Evolutionary conservation across 2,113 vertebrate genomes (phyloP).

Genomic region (Gallinago paraguaiae): DNA sequence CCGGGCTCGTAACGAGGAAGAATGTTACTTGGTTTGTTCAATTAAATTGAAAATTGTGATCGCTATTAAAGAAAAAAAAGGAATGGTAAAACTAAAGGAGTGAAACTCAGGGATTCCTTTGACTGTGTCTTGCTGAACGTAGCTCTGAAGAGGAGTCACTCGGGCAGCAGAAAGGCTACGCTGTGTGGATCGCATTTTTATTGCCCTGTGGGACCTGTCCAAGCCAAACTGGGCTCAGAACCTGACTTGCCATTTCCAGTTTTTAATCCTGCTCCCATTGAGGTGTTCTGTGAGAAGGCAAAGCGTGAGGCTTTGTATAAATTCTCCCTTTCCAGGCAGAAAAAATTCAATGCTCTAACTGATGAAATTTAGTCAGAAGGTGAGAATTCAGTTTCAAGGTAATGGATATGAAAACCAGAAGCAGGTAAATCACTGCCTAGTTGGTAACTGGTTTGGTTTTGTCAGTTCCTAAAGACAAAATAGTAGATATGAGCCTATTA

Average conservation of each 20-base stretch:
- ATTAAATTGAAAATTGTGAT: neutral
- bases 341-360: neutral
- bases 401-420: neutral
- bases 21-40: neutral
- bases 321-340: neutral
- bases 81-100: neutral
- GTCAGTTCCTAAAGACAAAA: neutral
- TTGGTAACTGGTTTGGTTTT: neutral
- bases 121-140: neutral
- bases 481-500: neutral
- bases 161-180: neutral
- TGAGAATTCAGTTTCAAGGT: neutral
- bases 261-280: neutral
- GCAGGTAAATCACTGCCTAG: neutral
- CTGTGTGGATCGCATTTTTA: neutral
- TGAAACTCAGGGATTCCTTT: neutral
- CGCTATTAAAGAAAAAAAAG: neutral
- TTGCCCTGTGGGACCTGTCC: neutral
- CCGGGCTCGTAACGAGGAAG: fast-evolving
- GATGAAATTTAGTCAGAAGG: neutral
- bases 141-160: neutral
- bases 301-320: neutral
- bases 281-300: neutral
- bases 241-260: neutral
- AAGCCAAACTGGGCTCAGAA: neutral